A percentile compares a stretch with the other conserved stretches of the same genome.
Conservation (phyloP, 2,113 vertebrate genomes). For the Triplophysa dalaica region DNA sequence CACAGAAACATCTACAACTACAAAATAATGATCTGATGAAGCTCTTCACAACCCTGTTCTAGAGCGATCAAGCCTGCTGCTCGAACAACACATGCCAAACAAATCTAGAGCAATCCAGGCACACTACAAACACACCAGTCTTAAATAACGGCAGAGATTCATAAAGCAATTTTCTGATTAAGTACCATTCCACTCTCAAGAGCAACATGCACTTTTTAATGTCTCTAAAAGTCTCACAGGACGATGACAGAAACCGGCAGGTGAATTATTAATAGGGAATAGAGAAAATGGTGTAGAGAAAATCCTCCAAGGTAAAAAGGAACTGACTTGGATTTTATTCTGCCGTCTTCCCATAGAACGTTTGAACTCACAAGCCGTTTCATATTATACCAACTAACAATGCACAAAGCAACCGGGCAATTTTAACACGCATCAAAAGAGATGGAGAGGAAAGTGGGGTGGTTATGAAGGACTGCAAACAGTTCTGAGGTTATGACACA, state of each 20-base stretch:
- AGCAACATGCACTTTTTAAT: conserved; percentile 4
- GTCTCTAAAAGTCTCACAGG: conserved; percentile 2
- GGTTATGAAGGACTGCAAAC: background rate
- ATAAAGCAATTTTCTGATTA: background rate
- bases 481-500: background rate
- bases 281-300: background rate
- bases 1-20: too few species aligned
- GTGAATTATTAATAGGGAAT: conserved; percentile 39
- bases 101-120: background rate
- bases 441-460: background rate
- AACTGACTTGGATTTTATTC: conserved; percentile 2
- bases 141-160: background rate
- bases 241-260: conserved; percentile 22
- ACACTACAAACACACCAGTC: background rate
- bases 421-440: background rate
- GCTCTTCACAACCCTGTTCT: background rate
- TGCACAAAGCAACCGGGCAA: background rate
- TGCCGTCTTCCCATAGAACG: background rate
- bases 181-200: background rate
- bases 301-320: conserved; percentile 1
- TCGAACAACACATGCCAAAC: background rate
- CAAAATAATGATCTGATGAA: too few species aligned
- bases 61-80: background rate
- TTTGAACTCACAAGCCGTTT: background rate
- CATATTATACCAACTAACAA: background rate